These are phyloP conservation scores for Montifringilla adamsi DNA, from an alignment of 2,113 vertebrate genomes.

Conservation along the genomic window DNA sequence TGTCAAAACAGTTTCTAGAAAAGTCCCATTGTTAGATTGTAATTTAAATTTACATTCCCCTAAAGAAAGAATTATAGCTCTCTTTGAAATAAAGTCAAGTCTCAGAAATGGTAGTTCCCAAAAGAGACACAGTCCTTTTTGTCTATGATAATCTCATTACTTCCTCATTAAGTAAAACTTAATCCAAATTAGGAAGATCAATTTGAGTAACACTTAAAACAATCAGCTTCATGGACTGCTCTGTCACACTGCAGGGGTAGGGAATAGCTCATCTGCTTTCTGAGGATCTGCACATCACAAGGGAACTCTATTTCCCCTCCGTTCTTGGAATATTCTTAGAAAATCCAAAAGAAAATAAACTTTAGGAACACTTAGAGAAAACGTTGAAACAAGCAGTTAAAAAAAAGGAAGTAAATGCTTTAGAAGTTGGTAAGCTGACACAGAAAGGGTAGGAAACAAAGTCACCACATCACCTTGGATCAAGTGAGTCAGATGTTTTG, in stretches of 20 bases:
- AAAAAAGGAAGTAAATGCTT: not conserved
- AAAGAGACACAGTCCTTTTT: not conserved
- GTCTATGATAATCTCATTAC: conserved; percentile 17
- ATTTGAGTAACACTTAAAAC: conserved; percentile 36
- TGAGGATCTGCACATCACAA: not conserved
- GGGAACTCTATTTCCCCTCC: not conserved
- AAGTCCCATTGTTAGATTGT: not conserved
- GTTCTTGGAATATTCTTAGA: not conserved
- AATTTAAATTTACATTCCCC: not conserved
- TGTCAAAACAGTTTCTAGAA: not conserved
- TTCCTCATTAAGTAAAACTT: conserved; percentile 39
- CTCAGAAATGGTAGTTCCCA: not conserved
- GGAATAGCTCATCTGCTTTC: not conserved
- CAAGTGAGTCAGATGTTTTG: not conserved
- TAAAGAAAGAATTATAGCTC: not conserved
- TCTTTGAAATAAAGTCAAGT: not conserved
- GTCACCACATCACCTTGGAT: not conserved
- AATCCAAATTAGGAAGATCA: conserved; percentile 47
- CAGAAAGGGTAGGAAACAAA: conserved; percentile 9
- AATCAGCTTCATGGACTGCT: not conserved
- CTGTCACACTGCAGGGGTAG: not conserved
- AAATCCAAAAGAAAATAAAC: conserved; percentile 14
- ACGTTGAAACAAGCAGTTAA: not conserved
- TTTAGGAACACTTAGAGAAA: not conserved
- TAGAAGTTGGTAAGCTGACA: not conserved